Evolutionary conservation across 2,113 vertebrate genomes (phyloP).

Genomic region (Turdus rufiventris): DNA sequence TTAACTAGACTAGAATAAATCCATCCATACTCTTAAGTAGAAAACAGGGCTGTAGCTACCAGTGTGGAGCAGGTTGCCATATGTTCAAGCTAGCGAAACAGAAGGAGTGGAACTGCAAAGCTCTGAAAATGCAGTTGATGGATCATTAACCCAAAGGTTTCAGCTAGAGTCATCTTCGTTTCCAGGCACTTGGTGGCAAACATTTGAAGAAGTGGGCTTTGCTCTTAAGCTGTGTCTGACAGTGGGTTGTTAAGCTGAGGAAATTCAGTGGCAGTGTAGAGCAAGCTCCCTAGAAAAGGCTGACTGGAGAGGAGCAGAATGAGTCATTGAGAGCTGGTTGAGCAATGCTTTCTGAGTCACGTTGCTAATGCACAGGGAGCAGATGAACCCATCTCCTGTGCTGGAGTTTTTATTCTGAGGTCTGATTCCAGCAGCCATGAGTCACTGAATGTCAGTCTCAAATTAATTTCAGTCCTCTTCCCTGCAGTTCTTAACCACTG

Average conservation of each 20-base stretch:
- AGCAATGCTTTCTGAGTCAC: constrained; percentile 57
- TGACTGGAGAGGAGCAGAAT: not conserved
- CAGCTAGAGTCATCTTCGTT: not conserved
- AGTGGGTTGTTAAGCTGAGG: not conserved
- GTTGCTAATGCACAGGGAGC: not conserved
- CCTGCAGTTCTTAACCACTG: not conserved
- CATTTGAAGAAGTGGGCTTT: not conserved
- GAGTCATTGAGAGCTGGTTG: constrained; percentile 33
- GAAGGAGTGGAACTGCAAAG: not conserved
- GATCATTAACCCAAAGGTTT: not conserved
- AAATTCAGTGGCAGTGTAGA: not conserved
- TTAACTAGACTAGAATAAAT: constrained; percentile 1
- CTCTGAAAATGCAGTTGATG: not conserved
- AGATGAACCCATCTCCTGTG: constrained; percentile 1
- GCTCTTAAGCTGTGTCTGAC: not conserved
- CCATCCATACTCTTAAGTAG: not conserved
- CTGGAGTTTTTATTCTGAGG: constrained; percentile 1
- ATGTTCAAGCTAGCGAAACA: constrained; percentile 3
- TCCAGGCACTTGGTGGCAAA: not conserved
- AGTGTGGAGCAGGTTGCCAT: not conserved
- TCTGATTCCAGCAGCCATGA: constrained; percentile 17
- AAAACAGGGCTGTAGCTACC: not conserved
- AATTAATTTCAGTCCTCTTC: not conserved
- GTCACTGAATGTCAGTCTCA: constrained; percentile 8
- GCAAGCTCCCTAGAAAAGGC: not conserved